phyloP scores from a whole-genome alignment of 2,797 vertebrate species.

The Pangasius djambal region DNA sequence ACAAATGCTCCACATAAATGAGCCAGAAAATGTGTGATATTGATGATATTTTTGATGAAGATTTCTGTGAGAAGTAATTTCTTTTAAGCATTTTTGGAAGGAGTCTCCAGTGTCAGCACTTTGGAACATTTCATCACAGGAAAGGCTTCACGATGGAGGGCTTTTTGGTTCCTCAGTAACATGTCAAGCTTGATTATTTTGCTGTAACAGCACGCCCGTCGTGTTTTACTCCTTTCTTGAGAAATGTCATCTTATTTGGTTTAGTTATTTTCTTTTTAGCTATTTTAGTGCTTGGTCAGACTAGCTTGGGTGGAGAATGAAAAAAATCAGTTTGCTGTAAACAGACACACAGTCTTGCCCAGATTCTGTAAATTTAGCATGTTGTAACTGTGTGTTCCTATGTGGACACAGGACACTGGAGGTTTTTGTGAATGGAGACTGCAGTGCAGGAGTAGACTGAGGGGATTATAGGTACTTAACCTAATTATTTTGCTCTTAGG shows the following conservation, averaged over 20 bases:
- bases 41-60: background rate
- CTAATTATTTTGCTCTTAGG: slow-evolving; percentile 75
- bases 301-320: background rate
- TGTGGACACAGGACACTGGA: slow-evolving; percentile 43
- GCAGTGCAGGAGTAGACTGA: slow-evolving; percentile 72
- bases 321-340: background rate
- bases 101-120: background rate
- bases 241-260: background rate
- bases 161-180: background rate
- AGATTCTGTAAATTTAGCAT: slow-evolving; percentile 16
- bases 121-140: background rate
- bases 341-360: slow-evolving; percentile 6
- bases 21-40: background rate
- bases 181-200: background rate
- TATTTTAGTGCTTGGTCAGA: background rate
- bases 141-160: background rate
- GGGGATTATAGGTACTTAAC: slow-evolving; percentile 80
- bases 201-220: background rate
- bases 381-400: slow-evolving; percentile 35
- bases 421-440: slow-evolving; percentile 66
- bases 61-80: background rate
- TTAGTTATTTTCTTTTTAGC: background rate
- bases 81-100: background rate
- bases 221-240: background rate
- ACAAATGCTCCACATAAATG: background rate